phyloP scores from a whole-genome alignment of 2,113 vertebrate species.

The Gnathonemus echidnorhynchus region DNA sequence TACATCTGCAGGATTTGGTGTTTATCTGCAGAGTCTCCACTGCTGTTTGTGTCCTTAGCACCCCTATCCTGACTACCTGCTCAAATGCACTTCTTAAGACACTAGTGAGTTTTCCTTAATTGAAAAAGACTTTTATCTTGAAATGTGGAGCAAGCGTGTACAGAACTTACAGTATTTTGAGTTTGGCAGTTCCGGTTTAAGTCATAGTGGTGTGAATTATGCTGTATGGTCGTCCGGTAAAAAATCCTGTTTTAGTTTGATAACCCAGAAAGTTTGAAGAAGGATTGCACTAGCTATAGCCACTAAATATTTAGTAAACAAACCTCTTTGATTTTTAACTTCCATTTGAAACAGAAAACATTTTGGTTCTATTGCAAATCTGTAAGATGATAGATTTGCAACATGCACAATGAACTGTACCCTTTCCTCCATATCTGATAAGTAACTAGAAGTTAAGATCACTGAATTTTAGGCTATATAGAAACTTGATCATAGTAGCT shows the following conservation, averaged over 20 bases:
- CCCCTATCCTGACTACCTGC: background rate
- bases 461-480: background rate
- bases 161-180: background rate
- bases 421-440: background rate
- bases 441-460: background rate
- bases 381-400: background rate
- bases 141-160: background rate
- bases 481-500: background rate
- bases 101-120: background rate
- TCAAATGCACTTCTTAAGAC: background rate
- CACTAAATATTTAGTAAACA: background rate
- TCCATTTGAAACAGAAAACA: background rate
- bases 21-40: background rate
- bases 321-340: background rate
- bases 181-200: background rate
- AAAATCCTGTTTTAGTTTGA: background rate
- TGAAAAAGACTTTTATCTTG: background rate
- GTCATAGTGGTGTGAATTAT: background rate
- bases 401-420: background rate
- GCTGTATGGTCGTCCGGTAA: background rate
- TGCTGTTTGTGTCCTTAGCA: background rate
- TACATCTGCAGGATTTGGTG: background rate
- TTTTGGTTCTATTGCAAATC: background rate
- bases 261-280: background rate
- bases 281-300: background rate